A percentile compares a stretch with the other conserved stretches of the same genome.
These are phyloP conservation scores for Dusona sp. DNA, from an alignment of 2,888 invertebrate species.

Conservation along the genomic window DNA sequence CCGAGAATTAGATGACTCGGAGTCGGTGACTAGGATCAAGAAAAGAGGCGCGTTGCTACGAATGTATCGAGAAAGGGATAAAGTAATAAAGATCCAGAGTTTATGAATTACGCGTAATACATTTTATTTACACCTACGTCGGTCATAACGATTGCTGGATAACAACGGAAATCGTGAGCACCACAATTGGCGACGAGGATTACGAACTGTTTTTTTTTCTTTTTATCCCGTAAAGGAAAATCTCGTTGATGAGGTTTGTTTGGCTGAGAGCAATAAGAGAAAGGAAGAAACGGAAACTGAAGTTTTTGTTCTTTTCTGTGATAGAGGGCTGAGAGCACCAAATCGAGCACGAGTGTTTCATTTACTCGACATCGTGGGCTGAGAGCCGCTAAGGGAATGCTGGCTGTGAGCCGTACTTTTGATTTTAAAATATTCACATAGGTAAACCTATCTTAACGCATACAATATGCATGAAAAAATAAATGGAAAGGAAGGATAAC, in stretches of 20 bases:
- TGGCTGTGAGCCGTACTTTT: constrained; percentile 9
- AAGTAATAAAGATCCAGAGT: no score
- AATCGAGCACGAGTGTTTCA: constrained; percentile 1
- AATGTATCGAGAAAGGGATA: no score
- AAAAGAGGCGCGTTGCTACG: no score
- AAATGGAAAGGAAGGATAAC: no score
- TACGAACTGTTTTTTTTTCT: not conserved
- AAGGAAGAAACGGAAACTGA: constrained; percentile 11
- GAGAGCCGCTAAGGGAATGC: not conserved
- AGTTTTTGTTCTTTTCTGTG: not conserved
- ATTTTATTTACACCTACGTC: no score
- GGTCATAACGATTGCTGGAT: not conserved
- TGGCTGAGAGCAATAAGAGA: not conserved
- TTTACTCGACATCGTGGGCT: constrained; percentile 9
- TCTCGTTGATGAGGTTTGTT: not conserved
- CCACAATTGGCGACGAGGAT: constrained; percentile 19
- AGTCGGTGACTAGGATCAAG: no score
- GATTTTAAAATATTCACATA: constrained; percentile 11
- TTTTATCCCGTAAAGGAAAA: not conserved
- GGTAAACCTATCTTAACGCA: no score
- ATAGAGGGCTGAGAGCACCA: constrained; percentile 12
- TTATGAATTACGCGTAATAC: no score
- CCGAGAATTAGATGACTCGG: not conserved
- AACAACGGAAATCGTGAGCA: not conserved
- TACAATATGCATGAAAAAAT: no score